Conservation (phyloP, 2,888 invertebrate genomes). For the Euplagia quadripunctaria region DNA sequence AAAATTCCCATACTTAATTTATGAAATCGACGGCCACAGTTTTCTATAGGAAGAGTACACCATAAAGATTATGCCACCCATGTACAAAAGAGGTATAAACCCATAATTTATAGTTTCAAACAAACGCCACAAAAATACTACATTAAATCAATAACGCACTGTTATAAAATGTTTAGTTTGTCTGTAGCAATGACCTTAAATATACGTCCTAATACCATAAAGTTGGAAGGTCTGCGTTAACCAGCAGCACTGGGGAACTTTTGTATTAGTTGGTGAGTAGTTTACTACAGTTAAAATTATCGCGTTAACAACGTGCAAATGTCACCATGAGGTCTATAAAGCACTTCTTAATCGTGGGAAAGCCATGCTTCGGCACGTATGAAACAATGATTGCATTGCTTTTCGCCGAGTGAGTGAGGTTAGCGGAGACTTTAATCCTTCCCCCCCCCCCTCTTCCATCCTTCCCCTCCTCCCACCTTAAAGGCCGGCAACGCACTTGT, state of each 20-base stretch:
- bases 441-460: too few relatives aligned
- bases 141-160: slow-evolving; percentile 37
- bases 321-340: neutral
- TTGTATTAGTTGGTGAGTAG: neutral
- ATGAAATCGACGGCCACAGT: slow-evolving; percentile 27
- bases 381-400: too few relatives aligned
- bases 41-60: slow-evolving; percentile 27
- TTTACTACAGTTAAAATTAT: neutral
- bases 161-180: slow-evolving; percentile 23
- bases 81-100: slow-evolving; percentile 40
- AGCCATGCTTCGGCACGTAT: too few relatives aligned
- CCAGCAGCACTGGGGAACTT: too few relatives aligned
- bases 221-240: too few relatives aligned
- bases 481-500: too few relatives aligned
- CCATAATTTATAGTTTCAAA: slow-evolving; percentile 42
- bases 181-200: neutral
- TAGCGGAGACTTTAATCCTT: too few relatives aligned
- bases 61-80: slow-evolving; percentile 54
- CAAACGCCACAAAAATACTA: slow-evolving; percentile 33
- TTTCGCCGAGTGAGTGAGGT: too few relatives aligned
- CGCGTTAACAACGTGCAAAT: neutral
- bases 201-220: too few relatives aligned
- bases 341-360: too few relatives aligned
- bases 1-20: slow-evolving; percentile 38
- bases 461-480: too few relatives aligned